A percentile compares a stretch with the other conserved stretches of the same genome.
phyloP scores from a whole-genome alignment of 2,888 invertebrate genomes.

The Melipona bicolor region DNA sequence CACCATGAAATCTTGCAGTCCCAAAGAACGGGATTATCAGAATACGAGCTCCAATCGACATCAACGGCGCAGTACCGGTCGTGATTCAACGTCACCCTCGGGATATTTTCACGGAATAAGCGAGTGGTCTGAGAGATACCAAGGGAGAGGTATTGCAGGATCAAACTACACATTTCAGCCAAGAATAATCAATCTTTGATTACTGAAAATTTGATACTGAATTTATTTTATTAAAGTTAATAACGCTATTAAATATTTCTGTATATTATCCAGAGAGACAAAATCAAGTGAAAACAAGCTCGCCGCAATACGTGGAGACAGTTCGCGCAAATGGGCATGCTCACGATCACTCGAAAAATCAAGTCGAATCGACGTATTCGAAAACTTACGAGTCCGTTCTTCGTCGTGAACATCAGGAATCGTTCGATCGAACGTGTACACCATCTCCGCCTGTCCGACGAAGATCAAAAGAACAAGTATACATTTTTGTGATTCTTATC shows the following conservation, averaged over 20 bases:
- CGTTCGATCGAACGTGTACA: constrained; percentile 67
- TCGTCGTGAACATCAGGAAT: constrained; percentile 68
- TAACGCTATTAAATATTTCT: neutral
- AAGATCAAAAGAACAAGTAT: constrained; percentile 76
- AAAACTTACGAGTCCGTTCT: constrained; percentile 69
- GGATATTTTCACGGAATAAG: constrained; percentile 91
- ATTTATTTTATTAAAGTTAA: neutral
- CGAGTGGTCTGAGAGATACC: constrained; percentile 90
- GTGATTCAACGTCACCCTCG: constrained; percentile 75
- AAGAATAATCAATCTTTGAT: no score
- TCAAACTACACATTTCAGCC: neutral
- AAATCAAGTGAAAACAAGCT: constrained; percentile 65
- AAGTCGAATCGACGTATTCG: constrained; percentile 74
- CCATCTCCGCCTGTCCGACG: constrained; percentile 80
- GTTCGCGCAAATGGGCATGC: constrained; percentile 70
- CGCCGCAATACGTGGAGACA: constrained; percentile 76
- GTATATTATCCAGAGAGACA: constrained; percentile 66
- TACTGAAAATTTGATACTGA: no score
- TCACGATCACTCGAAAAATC: constrained; percentile 70
- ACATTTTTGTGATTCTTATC: neutral
- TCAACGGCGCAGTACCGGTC: constrained; percentile 78
- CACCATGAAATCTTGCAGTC: constrained; percentile 88
- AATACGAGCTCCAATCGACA: constrained; percentile 71
- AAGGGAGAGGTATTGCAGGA: constrained; percentile 53
- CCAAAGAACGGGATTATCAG: constrained; percentile 71